Evolutionary conservation across 2,888 invertebrate genomes (phyloP).

Genomic region (Steinernema hermaphroditum): DNA sequence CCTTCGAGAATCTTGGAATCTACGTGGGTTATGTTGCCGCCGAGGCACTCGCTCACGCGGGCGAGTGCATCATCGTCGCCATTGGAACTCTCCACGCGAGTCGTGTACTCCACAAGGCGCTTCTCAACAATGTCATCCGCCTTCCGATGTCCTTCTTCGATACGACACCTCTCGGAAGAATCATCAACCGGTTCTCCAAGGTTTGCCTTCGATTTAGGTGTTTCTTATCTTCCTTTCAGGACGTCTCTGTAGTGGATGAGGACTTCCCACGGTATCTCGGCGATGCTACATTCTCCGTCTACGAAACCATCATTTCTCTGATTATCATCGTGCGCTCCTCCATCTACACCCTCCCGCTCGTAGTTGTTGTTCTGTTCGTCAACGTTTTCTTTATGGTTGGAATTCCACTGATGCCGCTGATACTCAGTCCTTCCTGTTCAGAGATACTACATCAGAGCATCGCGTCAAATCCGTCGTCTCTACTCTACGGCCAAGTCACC

Average conservation of each 20-base stretch:
- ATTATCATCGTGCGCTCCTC: background rate
- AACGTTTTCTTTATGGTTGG: background rate
- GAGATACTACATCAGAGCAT: constrained; percentile 90
- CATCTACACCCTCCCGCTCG: background rate
- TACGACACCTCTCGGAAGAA: constrained; percentile 68
- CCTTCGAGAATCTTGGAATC: constrained; percentile 66
- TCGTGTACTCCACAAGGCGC: constrained; percentile 63
- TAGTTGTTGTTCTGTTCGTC: background rate
- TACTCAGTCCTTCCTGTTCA: constrained; percentile 69
- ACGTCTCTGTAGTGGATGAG: background rate
- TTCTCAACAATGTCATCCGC: constrained; percentile 66
- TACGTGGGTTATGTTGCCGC: constrained; percentile 68
- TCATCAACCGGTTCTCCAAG: constrained; percentile 68
- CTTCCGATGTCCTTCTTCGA: constrained; percentile 68
- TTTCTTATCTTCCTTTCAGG: too few species aligned
- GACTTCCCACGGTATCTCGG: background rate
- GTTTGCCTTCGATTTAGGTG: too few species aligned
- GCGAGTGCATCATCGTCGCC: constrained; percentile 58
- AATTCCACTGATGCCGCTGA: background rate
- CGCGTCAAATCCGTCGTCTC: constrained; percentile 87
- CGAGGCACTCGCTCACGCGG: constrained; percentile 55
- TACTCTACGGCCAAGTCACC: constrained; percentile 93
- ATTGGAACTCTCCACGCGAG: constrained; percentile 68
- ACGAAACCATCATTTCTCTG: background rate
- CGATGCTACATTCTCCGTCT: background rate